phyloP scores from a whole-genome alignment of 30 jellyfish, hydroid and myxozoan genomes.

The Morbakka virulenta region DNA sequence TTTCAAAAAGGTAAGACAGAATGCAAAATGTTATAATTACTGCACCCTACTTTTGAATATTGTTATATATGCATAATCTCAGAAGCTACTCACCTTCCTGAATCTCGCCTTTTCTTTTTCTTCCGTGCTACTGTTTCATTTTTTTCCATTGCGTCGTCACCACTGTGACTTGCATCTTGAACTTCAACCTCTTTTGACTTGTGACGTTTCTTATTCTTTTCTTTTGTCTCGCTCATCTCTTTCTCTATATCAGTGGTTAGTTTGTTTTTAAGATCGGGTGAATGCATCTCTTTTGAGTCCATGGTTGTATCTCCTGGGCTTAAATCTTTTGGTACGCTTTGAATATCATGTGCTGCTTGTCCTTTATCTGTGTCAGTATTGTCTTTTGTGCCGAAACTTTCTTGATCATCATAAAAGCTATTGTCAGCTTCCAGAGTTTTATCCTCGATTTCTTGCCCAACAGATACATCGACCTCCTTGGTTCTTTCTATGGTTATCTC shows the following conservation, averaged over 20 bases:
- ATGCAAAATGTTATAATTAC: too few species aligned
- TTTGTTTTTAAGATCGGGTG: slow-evolving; percentile 69
- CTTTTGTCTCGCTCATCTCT: slow-evolving; percentile 50
- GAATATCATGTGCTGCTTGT: slow-evolving; percentile 76
- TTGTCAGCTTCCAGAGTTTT: not conserved
- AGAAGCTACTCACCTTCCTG: too few species aligned
- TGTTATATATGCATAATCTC: too few species aligned
- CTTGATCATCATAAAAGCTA: not conserved
- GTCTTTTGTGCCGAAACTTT: slow-evolving; percentile 34
- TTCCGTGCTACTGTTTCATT: too few species aligned
- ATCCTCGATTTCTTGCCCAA: not conserved
- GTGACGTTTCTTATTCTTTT: slow-evolving; percentile 9
- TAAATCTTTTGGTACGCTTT: slow-evolving; percentile 84
- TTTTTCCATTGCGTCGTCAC: too few species aligned
- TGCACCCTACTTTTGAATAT: too few species aligned
- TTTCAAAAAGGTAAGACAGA: too few species aligned
- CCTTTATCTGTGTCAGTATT: not conserved
- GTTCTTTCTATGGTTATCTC: not conserved
- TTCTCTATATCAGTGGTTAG: slow-evolving; percentile 72
- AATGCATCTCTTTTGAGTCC: slow-evolving; percentile 63
- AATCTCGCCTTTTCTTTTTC: too few species aligned
- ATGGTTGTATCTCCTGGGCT: slow-evolving; percentile 49
- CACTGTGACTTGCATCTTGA: not conserved
- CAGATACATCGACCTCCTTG: not conserved
- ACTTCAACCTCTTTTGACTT: not conserved